These are phyloP conservation scores for Chloropsis cyanopogon DNA, from an alignment of 2,113 vertebrate genomes.

Conservation along the genomic window DNA sequence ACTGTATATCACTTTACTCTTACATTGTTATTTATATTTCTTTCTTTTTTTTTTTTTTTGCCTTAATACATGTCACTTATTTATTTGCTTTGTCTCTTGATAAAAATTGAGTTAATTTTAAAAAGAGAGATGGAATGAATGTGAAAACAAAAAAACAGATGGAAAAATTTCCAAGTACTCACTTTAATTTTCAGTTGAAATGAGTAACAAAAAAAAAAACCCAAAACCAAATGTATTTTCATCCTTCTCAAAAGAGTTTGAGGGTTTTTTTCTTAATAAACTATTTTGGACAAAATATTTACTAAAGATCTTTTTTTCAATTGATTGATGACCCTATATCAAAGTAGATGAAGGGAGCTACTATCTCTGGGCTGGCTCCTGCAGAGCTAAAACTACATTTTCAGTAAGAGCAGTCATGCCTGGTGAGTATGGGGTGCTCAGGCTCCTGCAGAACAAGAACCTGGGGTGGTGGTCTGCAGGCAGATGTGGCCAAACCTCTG, in stretches of 20 bases:
- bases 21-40: constrained; percentile 52
- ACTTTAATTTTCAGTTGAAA: neutral
- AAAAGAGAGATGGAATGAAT: neutral
- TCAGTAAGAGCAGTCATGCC: rapidly evolving
- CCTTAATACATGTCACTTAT: neutral
- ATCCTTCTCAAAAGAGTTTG: neutral
- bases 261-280: neutral
- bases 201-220: neutral
- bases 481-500: neutral
- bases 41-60: neutral
- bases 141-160: neutral
- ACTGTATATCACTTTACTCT: constrained; percentile 1
- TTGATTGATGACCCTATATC: neutral
- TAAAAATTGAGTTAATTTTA: neutral
- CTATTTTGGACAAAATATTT: neutral
- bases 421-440: neutral
- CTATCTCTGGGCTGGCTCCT: neutral
- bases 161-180: neutral
- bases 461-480: neutral
- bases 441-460: neutral
- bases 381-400: neutral
- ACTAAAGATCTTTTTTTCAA: neutral
- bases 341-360: rapidly evolving
- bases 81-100: constrained; percentile 20
- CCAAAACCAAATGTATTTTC: neutral